Base-by-base conservation (phyloP, 2,888 invertebrate genomes). In the Anodontia alba region DNA sequence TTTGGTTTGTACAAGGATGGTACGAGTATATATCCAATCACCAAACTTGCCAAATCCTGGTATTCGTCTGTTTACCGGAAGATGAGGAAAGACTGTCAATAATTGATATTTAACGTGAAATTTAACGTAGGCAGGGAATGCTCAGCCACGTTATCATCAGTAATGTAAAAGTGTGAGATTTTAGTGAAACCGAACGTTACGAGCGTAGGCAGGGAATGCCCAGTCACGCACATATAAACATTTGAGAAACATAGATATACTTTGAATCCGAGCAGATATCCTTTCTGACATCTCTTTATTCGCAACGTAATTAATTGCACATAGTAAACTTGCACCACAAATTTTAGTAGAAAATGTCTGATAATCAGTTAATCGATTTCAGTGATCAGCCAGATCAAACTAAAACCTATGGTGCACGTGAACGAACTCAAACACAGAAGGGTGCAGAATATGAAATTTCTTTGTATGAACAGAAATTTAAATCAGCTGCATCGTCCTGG, bases 101-200 rank as follows among this genome's bases (percentile, higher is more conserved):
- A 12, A 7, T 5, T 51, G 23, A 3, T 12, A 23, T n/a, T 23
- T 5, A n/a, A 51, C 17, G n/a, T 51, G 51, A 12, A 17, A 12
- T 7, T 7, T 7, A 8, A 49, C 33, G 49, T 71, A 71, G n/a
- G 71, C 71, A 71, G 71, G 71, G 71, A 71, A 71, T 71, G 71
- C 71, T 17, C 51, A 49, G 71, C 36, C 33, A 71, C 49, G 20
- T n/a, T n/a, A n/a, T n/a, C n/a, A n/a, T n/a, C n/a, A n/a, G n/a
- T n/a, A n/a, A n/a, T n/a, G n/a, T n/a, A n/a, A n/a, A n/a, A n/a
- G n/a, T n/a, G n/a, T n/a, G n/a, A n/a, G n/a, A n/a, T n/a, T n/a
- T n/a, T n/a, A n/a, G n/a, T n/a, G n/a, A n/a, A n/a, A n/a, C n/a
- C n/a, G n/a, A n/a, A n/a, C n/a, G n/a, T n/a, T n/a, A n/a, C n/a